Evolutionary conservation across 2,888 invertebrate genomes (phyloP).

Genomic region (Lasioglossum pauxillum): DNA sequence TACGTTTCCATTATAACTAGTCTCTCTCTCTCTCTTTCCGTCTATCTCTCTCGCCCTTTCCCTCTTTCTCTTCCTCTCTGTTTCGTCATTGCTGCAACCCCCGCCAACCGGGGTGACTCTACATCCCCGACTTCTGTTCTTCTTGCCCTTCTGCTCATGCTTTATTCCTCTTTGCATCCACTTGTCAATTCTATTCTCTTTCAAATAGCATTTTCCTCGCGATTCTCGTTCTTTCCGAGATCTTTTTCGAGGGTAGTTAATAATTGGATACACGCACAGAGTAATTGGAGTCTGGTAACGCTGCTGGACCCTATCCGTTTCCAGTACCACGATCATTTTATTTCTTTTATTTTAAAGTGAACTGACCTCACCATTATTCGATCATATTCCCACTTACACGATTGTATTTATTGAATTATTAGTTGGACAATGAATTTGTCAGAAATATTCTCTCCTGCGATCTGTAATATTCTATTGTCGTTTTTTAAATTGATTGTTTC

Average conservation of each 20-base stretch:
- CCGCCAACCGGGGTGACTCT: background rate
- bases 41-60: background rate
- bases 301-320: background rate
- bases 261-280: background rate
- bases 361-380: background rate
- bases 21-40: conserved; percentile 1
- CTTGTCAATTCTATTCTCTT: conserved; percentile 36
- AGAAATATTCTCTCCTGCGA: no score
- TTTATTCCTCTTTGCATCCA: conserved; percentile 45
- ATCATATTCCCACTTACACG: background rate
- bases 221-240: background rate
- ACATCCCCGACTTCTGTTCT: background rate
- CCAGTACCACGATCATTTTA: background rate
- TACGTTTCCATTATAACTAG: conserved; percentile 80
- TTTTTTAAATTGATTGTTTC: no score
- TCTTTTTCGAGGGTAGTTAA: background rate
- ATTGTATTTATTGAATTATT: background rate
- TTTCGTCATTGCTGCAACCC: conserved; percentile 37
- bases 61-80: conserved; percentile 17
- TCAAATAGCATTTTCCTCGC: background rate
- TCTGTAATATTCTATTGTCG: no score
- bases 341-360: background rate
- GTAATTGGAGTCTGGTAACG: background rate
- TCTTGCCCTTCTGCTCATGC: conserved; percentile 7
- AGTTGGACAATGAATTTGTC: background rate